Base-by-base conservation (phyloP, 2,797 vertebrate genomes). In the Adelosebastes latens region DNA sequence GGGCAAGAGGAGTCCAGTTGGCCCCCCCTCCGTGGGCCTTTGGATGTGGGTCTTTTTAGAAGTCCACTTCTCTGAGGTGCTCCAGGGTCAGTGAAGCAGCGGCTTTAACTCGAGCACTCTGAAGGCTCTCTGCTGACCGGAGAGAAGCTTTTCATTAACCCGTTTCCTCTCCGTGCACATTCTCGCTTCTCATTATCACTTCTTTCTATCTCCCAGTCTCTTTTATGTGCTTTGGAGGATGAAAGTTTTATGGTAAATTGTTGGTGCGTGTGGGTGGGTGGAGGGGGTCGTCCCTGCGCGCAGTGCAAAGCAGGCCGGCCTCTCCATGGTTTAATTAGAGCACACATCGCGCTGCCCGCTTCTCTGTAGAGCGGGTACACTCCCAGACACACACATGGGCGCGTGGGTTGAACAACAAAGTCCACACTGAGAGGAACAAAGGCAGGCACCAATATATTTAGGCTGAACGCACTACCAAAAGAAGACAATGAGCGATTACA, bases 301-400 rank as follows among this genome's bases (percentile, higher is more conserved):
- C 69, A 4, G 59, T 22, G 75, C 71, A 31, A 67, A 62, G 71
- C 77, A 53, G 55, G 22, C 77, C 18, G 42, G 53, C 73, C 89
- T 85, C 85, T 89, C 80, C 67, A 4, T 24, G 85, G 89, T 89
- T 93, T 92, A 91, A 93, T 93, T 90, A 90, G 87, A 86, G 84
- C 55, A 22, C 53, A 55, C 70, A 53, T 53, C 3, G 31, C 16
- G 59, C 80, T 56, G 71, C 76, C 67, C 6, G 31, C 71, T 83
- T 60, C 72, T 63, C 52, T 14, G 10, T 18, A 39, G 11, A 80
- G 76, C 72, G 71, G 36, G 70, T 20, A 55, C 79, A 46, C 87
- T 78, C 66, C 53, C 85, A 69, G 77, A 78, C 22, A 53, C 75
- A 84, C 85, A 75, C 83, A 70, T 1, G 34, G 59, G 20, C 2